phyloP scores from a whole-genome alignment of 2,113 vertebrate genomes.

The Geococcyx californianus region DNA sequence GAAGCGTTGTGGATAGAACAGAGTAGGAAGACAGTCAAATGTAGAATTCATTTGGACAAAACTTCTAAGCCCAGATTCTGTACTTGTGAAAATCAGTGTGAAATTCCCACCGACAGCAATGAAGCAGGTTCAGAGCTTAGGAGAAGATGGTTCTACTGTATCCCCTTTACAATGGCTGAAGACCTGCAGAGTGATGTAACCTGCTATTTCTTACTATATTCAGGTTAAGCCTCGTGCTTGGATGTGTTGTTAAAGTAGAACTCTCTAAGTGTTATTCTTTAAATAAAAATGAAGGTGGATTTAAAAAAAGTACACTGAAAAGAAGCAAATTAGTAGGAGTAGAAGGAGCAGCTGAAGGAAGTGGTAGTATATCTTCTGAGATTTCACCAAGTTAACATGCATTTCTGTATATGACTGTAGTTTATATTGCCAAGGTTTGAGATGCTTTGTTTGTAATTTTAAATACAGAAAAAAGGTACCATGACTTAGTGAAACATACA shows the following conservation, averaged over 20 bases:
- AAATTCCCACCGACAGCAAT: not conserved
- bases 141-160: not conserved
- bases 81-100: not conserved
- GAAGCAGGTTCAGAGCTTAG: not conserved
- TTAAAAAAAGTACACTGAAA: not conserved
- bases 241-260: not conserved
- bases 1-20: not conserved
- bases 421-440: not conserved
- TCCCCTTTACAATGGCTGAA: not conserved
- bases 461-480: not conserved
- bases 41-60: not conserved
- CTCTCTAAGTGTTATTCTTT: not conserved
- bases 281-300: not conserved
- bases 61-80: not conserved
- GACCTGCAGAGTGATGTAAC: not conserved
- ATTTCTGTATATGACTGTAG: not conserved
- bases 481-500: not conserved
- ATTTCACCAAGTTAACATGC: not conserved
- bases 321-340: not conserved
- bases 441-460: not conserved
- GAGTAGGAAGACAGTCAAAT: accelerated
- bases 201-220: not conserved
- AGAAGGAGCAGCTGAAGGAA: not conserved
- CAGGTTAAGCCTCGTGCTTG: not conserved
- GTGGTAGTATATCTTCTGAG: not conserved